Base-by-base conservation (phyloP, 2,888 invertebrate species). In the Lissonota sp. region DNA sequence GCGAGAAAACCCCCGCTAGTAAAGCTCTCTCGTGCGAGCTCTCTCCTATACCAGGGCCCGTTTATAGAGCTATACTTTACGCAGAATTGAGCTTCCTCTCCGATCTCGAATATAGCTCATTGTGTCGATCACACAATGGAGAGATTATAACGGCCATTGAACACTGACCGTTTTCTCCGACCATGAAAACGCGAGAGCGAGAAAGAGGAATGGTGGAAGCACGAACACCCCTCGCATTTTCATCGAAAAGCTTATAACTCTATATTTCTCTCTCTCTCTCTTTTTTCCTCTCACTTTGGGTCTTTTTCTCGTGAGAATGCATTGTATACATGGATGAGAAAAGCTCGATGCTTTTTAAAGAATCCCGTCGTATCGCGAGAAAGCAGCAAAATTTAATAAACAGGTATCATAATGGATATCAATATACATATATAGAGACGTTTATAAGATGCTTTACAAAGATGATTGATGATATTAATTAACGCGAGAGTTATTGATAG, bases 51-150 rank as follows among this genome's bases (percentile, higher is more conserved):
- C 62, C 64, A 79, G 83, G 75, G 80, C 70, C 83, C 88, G 85
- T 87, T 89, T 88, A 89, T 86, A 85, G 85, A 84, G 85, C 87
- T 80, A 88, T 87, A 88, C 87, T 87, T 89, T 85, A 88, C 84
- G 85, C 83, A 76, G 85, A 87, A 89, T 89, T 87, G 88, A 88
- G 86, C 85, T 57, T 49, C 49, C 57, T 40, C 46, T 46, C 1
- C 49, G 49, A 10, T 12, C 49, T 10, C 49, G 83, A 84, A 26
- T 26, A 83, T 84, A 66, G 86, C 85, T 88, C 88, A 89, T 89
- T 89, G 89, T 89, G 87, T 86, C 87, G 85, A 86, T 89, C 88
- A 89, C 26, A 26, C 89, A 89, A 89, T 89, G 83, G 87, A 83
- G 82, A 87, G 87, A 88, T 88, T 88, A 89, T 88, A 88, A 87